Evolutionary conservation across 1,140 invertebrate genomes (phyloP).

Genomic region (Ostrea denselamellosa): DNA sequence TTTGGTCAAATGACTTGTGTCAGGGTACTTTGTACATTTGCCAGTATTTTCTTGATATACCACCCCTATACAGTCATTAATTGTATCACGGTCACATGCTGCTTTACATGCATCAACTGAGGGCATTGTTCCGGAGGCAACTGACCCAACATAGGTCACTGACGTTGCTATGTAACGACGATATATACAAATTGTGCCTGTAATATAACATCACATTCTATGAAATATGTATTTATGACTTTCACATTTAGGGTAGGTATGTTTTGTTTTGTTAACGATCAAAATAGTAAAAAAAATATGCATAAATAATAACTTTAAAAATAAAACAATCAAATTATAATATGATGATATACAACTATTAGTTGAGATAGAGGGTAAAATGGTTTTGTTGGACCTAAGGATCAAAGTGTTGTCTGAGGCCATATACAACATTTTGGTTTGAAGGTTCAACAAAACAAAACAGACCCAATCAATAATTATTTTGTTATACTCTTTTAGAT

Average conservation of each 20-base stretch:
- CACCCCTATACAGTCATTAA: constrained; percentile 8
- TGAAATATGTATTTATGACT: neutral
- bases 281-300: neutral
- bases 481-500: too few relatives aligned
- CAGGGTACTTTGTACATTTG: constrained; percentile 24
- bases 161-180: constrained; percentile 27
- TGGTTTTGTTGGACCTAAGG: too few relatives aligned
- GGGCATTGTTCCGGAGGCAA: constrained; percentile 10
- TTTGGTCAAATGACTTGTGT: constrained; percentile 30
- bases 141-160: constrained; percentile 11
- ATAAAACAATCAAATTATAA: neutral
- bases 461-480: too few relatives aligned
- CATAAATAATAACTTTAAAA: neutral
- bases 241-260: neutral
- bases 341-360: too few relatives aligned
- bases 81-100: constrained; percentile 10
- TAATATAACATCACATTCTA: constrained; percentile 9
- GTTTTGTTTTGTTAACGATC: neutral
- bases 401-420: too few relatives aligned
- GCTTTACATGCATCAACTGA: neutral
- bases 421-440: too few relatives aligned
- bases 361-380: neutral
- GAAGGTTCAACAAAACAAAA: too few relatives aligned
- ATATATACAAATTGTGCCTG: constrained; percentile 25
- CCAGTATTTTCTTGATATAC: constrained; percentile 13